These are phyloP conservation scores for Thymelicus acteon DNA, from an alignment of 2,888 invertebrate species.

Conservation along the genomic window DNA sequence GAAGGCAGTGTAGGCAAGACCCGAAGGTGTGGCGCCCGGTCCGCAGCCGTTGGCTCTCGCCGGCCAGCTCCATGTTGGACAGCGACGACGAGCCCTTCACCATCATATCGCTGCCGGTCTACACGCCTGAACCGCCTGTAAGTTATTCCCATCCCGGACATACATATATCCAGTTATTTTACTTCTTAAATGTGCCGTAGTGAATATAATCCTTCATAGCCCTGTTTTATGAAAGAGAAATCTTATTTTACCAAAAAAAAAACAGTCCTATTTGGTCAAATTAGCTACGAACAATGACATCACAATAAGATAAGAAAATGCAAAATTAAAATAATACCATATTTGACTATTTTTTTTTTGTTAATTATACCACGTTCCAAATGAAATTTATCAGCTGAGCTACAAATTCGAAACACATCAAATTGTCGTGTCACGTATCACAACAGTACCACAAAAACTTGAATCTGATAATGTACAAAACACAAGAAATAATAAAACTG, in stretches of 20 bases:
- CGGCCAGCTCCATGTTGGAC: constrained; percentile 81
- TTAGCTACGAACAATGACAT: too few relatives aligned
- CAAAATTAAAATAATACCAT: too few relatives aligned
- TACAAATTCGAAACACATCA: background rate
- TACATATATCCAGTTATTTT: too few relatives aligned
- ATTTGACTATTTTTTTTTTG: too few relatives aligned
- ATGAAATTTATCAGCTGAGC: background rate
- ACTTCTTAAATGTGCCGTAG: too few relatives aligned
- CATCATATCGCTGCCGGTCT: constrained; percentile 87
- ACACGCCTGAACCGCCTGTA: constrained; percentile 78
- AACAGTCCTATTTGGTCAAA: too few relatives aligned
- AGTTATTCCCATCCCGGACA: constrained; percentile 49
- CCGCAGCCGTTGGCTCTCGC: constrained; percentile 75
- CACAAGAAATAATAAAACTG: constrained; percentile 17
- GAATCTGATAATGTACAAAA: constrained; percentile 8
- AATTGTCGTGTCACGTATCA: constrained; percentile 8
- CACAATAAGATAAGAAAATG: too few relatives aligned
- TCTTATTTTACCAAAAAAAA: too few relatives aligned
- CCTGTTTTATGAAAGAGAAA: too few relatives aligned
- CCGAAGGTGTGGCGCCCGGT: constrained; percentile 77
- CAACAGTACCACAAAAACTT: background rate
- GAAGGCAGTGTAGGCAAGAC: constrained; percentile 39
- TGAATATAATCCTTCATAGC: too few relatives aligned
- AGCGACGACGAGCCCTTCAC: constrained; percentile 89
- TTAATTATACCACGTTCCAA: too few relatives aligned